phyloP scores from a whole-genome alignment of 1,140 invertebrate species.

The Andricus grossulariae region DNA sequence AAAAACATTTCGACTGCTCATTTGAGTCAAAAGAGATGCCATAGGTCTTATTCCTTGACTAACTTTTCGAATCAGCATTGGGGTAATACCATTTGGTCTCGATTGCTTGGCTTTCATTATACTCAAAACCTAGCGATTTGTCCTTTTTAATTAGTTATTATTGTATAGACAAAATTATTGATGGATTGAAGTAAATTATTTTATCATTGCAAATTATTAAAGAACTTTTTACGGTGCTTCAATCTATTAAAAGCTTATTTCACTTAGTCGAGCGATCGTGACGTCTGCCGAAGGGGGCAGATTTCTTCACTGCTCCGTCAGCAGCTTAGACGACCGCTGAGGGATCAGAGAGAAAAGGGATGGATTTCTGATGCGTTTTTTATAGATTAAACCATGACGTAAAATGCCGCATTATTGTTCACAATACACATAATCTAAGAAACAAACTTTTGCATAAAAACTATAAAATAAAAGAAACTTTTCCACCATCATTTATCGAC shows the following conservation, averaged over 20 bases:
- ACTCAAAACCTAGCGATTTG: conserved; percentile 67
- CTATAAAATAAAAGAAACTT: background rate
- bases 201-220: no score
- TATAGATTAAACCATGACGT: no score
- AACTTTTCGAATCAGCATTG: conserved; percentile 62
- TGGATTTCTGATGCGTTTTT: no score
- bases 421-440: no score
- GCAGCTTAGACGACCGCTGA: no score
- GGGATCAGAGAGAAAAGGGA: no score
- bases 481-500: background rate
- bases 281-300: no score
- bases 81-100: conserved; percentile 51
- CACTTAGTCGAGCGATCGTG: no score
- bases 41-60: conserved; percentile 62
- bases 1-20: conserved; percentile 32
- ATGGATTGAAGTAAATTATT: background rate
- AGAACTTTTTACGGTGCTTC: no score
- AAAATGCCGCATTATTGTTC: no score
- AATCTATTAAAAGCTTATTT: no score
- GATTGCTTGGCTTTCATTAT: conserved; percentile 75
- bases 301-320: no score
- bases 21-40: conserved; percentile 52
- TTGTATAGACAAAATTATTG: conserved; percentile 22
- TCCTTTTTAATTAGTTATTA: background rate
- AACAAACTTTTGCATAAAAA: background rate